Evolutionary conservation across 2,797 vertebrate genomes (phyloP).

Genomic region (Diplodus sargus): DNA sequence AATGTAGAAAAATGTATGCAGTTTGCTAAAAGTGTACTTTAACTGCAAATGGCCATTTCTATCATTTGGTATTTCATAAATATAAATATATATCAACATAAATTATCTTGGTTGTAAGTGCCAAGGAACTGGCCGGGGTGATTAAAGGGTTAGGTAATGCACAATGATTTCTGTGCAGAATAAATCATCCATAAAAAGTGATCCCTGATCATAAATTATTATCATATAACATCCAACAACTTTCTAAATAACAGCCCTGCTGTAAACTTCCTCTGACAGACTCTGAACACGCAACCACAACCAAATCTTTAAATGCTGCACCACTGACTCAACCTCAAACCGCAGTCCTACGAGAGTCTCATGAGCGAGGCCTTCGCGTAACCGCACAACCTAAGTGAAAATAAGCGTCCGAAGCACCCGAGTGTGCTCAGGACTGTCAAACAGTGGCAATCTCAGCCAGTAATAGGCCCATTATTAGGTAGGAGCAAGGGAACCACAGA

Average conservation of each 20-base stretch:
- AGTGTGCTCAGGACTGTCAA: constrained; percentile 65
- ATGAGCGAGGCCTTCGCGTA: constrained; percentile 26
- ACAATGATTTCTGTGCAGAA: neutral
- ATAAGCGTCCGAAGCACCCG: constrained; percentile 32
- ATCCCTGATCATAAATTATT: constrained; percentile 35
- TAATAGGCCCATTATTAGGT: constrained; percentile 77
- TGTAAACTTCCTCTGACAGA: constrained; percentile 1
- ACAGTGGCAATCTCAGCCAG: constrained; percentile 58
- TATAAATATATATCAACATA: too few species aligned
- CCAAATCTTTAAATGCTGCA: constrained; percentile 16
- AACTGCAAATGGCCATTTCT: too few species aligned
- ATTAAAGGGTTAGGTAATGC: too few species aligned
- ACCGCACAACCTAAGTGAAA: constrained; percentile 40
- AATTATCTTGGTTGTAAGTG: too few species aligned
- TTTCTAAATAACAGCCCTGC: constrained; percentile 8
- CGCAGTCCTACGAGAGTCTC: constrained; percentile 25
- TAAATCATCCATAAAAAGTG: constrained; percentile 7
- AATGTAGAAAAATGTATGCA: too few species aligned
- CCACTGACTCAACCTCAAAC: constrained; percentile 36
- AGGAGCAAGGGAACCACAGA: constrained; percentile 53
- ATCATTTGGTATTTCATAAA: too few species aligned
- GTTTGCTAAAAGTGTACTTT: too few species aligned
- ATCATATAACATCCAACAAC: constrained; percentile 13
- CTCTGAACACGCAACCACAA: constrained; percentile 6
- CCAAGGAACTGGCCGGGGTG: too few species aligned